Conservation (phyloP, 2,797 vertebrate genomes). For the Gobionotothen gibberifrons region DNA sequence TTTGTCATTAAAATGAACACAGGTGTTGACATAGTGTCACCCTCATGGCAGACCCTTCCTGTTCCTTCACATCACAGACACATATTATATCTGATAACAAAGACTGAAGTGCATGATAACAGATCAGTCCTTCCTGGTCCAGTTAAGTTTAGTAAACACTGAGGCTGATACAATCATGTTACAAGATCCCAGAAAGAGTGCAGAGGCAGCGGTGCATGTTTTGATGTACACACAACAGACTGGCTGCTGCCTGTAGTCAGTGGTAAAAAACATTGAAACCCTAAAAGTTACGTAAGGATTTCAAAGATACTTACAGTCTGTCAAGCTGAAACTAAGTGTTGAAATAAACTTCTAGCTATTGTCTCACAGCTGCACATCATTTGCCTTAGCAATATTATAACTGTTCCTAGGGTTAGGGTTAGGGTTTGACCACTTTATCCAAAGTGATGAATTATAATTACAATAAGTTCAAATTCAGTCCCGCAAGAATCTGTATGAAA, state of each 20-base stretch:
- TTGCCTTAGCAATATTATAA: background rate
- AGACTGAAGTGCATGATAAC: background rate
- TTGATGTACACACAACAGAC: background rate
- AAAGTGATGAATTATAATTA: too few relatives aligned
- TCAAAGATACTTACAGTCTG: background rate
- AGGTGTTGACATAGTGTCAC: background rate
- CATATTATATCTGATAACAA: background rate
- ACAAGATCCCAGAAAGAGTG: slow-evolving; percentile 19
- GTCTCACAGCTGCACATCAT: background rate
- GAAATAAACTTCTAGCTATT: background rate
- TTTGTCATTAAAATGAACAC: background rate
- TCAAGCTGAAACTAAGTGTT: background rate
- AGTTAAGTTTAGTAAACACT: slow-evolving; percentile 34
- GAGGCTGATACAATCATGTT: slow-evolving; percentile 21
- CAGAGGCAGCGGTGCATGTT: background rate
- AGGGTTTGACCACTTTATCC: too few relatives aligned
- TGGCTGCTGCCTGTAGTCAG: background rate
- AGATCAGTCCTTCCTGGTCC: background rate
- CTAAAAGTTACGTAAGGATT: background rate
- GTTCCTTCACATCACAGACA: slow-evolving; percentile 9
- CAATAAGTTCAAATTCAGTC: too few relatives aligned
- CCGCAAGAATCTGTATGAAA: too few relatives aligned
- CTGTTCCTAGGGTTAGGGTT: too few relatives aligned
- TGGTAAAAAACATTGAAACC: background rate
- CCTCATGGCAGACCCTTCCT: background rate